Conservation (phyloP, 2,797 vertebrate species). For the Sebastes cheni region DNA sequence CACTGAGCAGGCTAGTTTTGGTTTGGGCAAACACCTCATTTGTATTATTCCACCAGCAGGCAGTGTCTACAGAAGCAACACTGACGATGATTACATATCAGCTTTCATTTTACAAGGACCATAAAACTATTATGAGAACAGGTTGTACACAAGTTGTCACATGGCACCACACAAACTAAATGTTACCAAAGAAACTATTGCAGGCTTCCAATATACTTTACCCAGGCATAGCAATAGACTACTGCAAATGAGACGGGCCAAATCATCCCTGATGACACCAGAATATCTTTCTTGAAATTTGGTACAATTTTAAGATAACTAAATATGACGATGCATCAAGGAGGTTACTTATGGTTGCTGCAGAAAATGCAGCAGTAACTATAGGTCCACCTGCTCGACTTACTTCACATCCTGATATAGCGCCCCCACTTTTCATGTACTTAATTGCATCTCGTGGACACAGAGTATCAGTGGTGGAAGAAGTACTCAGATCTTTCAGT, state of each 20-base stretch:
- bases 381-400: neutral
- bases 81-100: slow-evolving; percentile 13
- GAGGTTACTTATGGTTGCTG: neutral
- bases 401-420: neutral
- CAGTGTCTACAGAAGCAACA: neutral
- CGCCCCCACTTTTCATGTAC: neutral
- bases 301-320: neutral
- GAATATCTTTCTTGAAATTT: neutral
- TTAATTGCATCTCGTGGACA: neutral
- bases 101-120: slow-evolving; percentile 10
- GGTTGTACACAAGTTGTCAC: neutral
- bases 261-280: neutral
- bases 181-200: neutral
- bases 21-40: slow-evolving; percentile 3
- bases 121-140: slow-evolving; percentile 24
- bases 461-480: neutral
- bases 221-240: neutral
- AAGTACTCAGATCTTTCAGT: no score
- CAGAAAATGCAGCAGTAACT: no score
- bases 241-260: neutral
- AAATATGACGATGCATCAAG: neutral
- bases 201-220: neutral
- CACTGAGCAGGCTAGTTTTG: neutral
- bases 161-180: neutral
- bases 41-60: slow-evolving; percentile 7